phyloP scores from a whole-genome alignment of 1,140 invertebrate genomes.

The Hestina assimilis region DNA sequence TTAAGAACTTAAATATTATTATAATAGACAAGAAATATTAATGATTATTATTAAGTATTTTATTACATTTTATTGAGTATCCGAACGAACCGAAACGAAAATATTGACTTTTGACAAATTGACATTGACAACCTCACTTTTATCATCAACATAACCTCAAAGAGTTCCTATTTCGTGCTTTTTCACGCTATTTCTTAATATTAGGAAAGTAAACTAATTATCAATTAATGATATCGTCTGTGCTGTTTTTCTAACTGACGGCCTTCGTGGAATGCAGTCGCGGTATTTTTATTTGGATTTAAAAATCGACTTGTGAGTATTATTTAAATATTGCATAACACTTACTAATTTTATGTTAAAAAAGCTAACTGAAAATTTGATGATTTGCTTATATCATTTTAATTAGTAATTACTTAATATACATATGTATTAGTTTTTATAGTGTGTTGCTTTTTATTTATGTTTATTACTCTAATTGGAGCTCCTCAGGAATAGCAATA shows the following conservation, averaged over 20 bases:
- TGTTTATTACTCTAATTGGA: too few species aligned
- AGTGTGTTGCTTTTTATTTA: background rate
- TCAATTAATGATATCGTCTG: background rate
- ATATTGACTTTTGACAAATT: too few species aligned
- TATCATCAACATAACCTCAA: constrained; percentile 11
- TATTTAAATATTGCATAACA: constrained; percentile 19
- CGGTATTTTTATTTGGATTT: constrained; percentile 33
- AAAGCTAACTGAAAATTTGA: too few species aligned
- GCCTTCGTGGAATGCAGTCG: constrained; percentile 21
- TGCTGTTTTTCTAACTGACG: background rate
- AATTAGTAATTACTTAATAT: too few species aligned
- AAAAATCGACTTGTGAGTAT: constrained; percentile 29
- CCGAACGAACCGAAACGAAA: background rate
- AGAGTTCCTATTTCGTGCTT: background rate
- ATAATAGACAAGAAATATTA: background rate
- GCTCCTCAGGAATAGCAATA: too few species aligned
- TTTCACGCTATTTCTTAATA: background rate
- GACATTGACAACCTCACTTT: background rate
- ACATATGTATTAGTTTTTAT: background rate
- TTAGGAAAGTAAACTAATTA: background rate
- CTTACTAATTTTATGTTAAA: background rate
- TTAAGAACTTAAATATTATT: background rate
- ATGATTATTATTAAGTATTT: too few species aligned
- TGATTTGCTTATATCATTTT: too few species aligned
- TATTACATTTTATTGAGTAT: too few species aligned